These are phyloP conservation scores for Euclidia mi DNA, from an alignment of 2,888 invertebrate species.

Conservation along the genomic window DNA sequence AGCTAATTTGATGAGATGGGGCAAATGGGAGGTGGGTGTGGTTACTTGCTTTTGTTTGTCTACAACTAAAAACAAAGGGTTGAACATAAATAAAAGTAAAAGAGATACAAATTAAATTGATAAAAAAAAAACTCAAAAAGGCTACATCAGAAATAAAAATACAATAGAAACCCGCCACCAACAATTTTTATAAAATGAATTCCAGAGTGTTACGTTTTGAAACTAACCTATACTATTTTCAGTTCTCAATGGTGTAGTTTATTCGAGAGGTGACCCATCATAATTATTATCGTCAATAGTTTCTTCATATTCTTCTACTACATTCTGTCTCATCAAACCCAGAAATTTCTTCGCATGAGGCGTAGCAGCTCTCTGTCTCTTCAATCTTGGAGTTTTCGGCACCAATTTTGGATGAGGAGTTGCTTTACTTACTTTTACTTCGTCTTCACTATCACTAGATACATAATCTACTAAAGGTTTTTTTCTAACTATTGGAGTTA, in stretches of 20 bases:
- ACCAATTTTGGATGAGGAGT: constrained; percentile 69
- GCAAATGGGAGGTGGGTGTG: constrained; percentile 79
- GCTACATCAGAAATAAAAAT: not conserved
- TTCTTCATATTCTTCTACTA: constrained; percentile 71
- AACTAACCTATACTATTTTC: constrained; percentile 65
- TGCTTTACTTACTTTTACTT: constrained; percentile 41
- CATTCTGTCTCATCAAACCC: constrained; percentile 71
- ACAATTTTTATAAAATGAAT: no score
- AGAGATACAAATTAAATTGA: no score
- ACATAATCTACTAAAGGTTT: constrained; percentile 83
- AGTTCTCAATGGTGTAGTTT: constrained; percentile 69
- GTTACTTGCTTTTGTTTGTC: constrained; percentile 72
- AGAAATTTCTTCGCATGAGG: constrained; percentile 80
- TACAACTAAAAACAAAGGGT: constrained; percentile 53
- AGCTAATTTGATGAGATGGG: constrained; percentile 71
- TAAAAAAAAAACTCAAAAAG: no score
- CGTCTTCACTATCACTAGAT: constrained; percentile 73
- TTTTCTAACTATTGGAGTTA: constrained; percentile 79
- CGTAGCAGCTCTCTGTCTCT: constrained; percentile 73
- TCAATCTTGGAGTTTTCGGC: constrained; percentile 74
- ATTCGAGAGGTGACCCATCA: constrained; percentile 58
- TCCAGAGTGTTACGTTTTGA: not conserved
- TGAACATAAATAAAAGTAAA: no score
- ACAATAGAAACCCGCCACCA: not conserved
- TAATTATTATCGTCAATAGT: constrained; percentile 59